Percentiles rank a stretch among this genome's conserved stretches.
phyloP scores from a whole-genome alignment of 2,888 invertebrate genomes.

The Yponomeuta cagnagella region DNA sequence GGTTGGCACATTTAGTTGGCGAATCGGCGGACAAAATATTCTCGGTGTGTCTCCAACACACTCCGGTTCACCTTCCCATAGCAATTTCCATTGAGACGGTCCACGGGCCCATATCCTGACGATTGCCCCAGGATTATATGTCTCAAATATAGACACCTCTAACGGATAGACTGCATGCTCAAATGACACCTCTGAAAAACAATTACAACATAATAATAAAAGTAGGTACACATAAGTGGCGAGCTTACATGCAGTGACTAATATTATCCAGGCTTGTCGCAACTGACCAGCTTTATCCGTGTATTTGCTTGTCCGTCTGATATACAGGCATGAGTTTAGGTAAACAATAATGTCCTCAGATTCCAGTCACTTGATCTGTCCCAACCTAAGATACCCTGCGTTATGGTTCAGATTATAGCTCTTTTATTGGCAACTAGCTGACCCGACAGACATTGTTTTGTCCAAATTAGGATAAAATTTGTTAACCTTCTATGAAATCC shows the following conservation, averaged over 20 bases:
- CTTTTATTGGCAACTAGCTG: no score
- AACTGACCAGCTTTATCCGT: neutral
- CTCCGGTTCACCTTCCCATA: constrained; percentile 86
- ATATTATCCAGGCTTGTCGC: no score
- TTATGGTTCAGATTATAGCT: no score
- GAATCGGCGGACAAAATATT: constrained; percentile 85
- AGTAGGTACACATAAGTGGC: neutral
- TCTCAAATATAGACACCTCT: constrained; percentile 86
- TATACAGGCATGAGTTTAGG: neutral
- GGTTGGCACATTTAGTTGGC: constrained; percentile 63
- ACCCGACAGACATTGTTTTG: no score
- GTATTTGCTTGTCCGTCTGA: neutral
- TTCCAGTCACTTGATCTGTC: no score
- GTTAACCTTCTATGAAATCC: no score
- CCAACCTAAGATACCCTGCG: no score
- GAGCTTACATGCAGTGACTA: no score
- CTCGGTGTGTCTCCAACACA: constrained; percentile 77
- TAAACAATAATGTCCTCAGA: no score
- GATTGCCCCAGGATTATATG: constrained; percentile 89
- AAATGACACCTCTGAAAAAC: constrained; percentile 77
- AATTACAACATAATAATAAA: constrained; percentile 16
- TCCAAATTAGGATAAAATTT: no score
- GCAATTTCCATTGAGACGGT: constrained; percentile 77
- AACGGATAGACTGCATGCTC: constrained; percentile 80
- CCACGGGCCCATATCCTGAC: constrained; percentile 85